Percentiles rank a stretch among this genome's conserved stretches.
These are phyloP conservation scores for Musca domestica DNA, from an alignment of 1,140 invertebrate genomes.

Conservation along the genomic window DNA sequence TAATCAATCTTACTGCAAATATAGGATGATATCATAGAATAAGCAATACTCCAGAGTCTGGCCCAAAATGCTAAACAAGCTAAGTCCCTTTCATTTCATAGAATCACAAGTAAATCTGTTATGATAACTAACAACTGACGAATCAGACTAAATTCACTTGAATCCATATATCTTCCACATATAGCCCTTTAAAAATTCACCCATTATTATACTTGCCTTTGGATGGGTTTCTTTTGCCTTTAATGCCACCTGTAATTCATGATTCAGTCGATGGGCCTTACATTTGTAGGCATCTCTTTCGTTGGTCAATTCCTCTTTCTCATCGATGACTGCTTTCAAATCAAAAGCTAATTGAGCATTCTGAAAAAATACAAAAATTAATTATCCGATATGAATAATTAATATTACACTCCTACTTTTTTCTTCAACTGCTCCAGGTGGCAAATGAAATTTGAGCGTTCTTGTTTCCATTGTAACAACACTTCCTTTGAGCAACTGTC, in stretches of 20 bases:
- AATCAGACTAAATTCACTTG: no score
- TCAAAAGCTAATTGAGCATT: slow-evolving; percentile 59
- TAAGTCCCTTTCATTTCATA: no score
- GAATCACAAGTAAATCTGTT: no score
- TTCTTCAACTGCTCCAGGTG: slow-evolving; percentile 67
- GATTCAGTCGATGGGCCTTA: slow-evolving; percentile 80
- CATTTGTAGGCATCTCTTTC: slow-evolving; percentile 83
- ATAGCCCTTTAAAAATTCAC: no score
- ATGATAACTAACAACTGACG: no score
- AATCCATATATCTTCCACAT: no score
- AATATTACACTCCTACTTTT: slow-evolving; percentile 42
- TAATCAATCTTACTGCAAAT: no score
- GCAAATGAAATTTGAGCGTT: slow-evolving; percentile 68
- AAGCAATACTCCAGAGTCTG: no score
- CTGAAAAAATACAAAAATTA: slow-evolving; percentile 14
- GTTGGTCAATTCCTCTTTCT: slow-evolving; percentile 79
- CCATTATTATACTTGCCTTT: slow-evolving; percentile 32
- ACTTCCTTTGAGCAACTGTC: slow-evolving; percentile 27
- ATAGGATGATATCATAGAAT: no score
- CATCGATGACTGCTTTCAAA: slow-evolving; percentile 75
- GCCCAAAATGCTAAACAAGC: no score
- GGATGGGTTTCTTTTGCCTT: slow-evolving; percentile 56
- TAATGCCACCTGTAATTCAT: slow-evolving; percentile 74
- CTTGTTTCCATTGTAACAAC: slow-evolving; percentile 53
- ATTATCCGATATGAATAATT: background rate